Base-by-base conservation (phyloP, 2,113 vertebrate genomes). In the Euleptes europaea region DNA sequence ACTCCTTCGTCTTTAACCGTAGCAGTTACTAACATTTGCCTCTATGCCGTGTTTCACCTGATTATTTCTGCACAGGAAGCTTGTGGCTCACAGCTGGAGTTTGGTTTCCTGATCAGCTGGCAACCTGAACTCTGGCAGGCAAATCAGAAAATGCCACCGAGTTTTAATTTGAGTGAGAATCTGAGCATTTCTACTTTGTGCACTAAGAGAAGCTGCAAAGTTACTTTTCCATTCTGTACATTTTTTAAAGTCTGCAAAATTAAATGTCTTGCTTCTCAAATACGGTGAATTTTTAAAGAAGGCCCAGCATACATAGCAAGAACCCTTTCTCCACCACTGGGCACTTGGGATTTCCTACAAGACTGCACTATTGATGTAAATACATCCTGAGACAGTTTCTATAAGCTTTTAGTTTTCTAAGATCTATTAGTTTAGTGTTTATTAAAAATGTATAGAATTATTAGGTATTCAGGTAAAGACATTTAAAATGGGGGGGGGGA, bases 341-440 rank as follows among this genome's bases (percentile, higher is more conserved):
- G 94, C 91, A 92, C 93, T 88, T 91, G 83, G 90, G 92, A 91
- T 96, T 95, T 92, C 94, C 88, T 95, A 88, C 63, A 81, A 95
- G 93, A 92, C 96, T 95, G 88, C 83, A 91, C 94, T 95, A 95
- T 94, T 93, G 91, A 92, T 96, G 95, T 96, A 97, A 95, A 96
- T 97, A 96, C 87, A 92, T 93, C 92, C 91, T 88, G 84, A 95
- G 91, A 94, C 93, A 93, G 95, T 95, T 96, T 95, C 94, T 93
- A 94, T 92, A 94, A 94, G 93, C 93, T 95, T 96, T 97, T 96
- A 95, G 96, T 96, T 96, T 97, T 96, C 94, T 97, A 95, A 90
- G 84, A 94, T 93, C 95, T 95, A 92, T 94, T 94, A 95, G 90
- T 90, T 95, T 92, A 94, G 89, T 90, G 92, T 94, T 95, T 95